phyloP scores from a whole-genome alignment of 1,140 invertebrate species.

The Drosophila mayri region DNA sequence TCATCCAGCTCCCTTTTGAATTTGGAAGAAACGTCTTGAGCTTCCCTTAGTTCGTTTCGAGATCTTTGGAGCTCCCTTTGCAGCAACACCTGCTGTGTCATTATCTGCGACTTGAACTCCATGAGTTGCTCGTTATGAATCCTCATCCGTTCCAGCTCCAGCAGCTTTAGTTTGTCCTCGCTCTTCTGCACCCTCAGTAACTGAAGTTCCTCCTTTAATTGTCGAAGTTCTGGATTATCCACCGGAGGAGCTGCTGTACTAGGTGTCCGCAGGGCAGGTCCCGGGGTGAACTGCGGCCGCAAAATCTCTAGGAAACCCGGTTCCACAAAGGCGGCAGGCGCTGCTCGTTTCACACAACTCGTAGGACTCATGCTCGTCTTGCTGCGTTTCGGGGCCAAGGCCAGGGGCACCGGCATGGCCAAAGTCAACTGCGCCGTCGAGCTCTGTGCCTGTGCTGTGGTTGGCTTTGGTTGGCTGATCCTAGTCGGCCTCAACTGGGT shows the following conservation, averaged over 20 bases:
- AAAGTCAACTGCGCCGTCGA: slow-evolving; percentile 67
- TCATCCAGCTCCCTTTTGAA: slow-evolving; percentile 96
- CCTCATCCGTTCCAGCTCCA: slow-evolving; percentile 94
- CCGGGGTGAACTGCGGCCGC: slow-evolving; percentile 94
- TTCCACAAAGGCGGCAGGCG: slow-evolving; percentile 85
- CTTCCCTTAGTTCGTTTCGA: slow-evolving; percentile 93
- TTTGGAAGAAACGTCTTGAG: slow-evolving; percentile 91
- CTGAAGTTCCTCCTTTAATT: slow-evolving; percentile 96
- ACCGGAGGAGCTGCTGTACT: slow-evolving; percentile 71
- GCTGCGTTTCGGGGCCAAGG: slow-evolving; percentile 76
- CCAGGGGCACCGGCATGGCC: slow-evolving; percentile 66
- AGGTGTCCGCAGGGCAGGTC: slow-evolving; percentile 90
- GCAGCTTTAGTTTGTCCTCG: slow-evolving; percentile 94
- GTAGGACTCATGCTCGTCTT: slow-evolving; percentile 81
- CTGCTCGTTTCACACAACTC: slow-evolving; percentile 58
- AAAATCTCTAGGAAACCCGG: slow-evolving; percentile 95
- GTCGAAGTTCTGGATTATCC: slow-evolving; percentile 90
- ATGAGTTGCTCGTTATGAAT: slow-evolving; percentile 94
- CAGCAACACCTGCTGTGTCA: slow-evolving; percentile 95
- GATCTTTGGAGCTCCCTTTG: slow-evolving; percentile 95
- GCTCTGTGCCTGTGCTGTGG: slow-evolving; percentile 69
- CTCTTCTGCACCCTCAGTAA: slow-evolving; percentile 93
- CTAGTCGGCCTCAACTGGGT: slow-evolving; percentile 70
- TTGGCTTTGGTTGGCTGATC: slow-evolving; percentile 77
- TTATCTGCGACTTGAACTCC: slow-evolving; percentile 97